phyloP scores from a whole-genome alignment of 2,888 invertebrate species.

The Netelia inedita region DNA sequence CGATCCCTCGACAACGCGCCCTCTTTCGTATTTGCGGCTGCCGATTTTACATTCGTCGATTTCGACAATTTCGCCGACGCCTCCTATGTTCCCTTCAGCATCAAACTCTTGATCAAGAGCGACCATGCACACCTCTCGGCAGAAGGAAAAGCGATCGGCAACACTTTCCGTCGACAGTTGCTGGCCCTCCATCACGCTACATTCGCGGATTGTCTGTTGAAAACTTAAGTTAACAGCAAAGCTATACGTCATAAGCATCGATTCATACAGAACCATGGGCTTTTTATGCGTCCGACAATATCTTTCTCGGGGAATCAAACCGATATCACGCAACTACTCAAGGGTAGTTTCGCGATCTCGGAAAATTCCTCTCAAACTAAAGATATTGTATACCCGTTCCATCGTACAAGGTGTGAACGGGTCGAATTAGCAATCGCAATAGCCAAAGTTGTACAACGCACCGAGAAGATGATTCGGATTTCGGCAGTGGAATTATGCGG shows the following conservation, averaged over 20 bases:
- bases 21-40: constrained; percentile 48
- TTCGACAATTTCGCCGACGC: constrained; percentile 41
- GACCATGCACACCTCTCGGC: constrained; percentile 52
- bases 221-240: constrained; percentile 42
- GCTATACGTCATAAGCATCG: constrained; percentile 44
- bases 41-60: constrained; percentile 54
- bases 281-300: constrained; percentile 48
- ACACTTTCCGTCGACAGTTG: constrained; percentile 43
- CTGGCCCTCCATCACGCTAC: constrained; percentile 40
- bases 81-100: constrained; percentile 40
- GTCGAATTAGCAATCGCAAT: no score
- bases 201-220: constrained; percentile 43
- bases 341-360: constrained; percentile 37
- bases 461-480: no score
- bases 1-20: constrained; percentile 43
- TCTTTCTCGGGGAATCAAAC: constrained; percentile 43
- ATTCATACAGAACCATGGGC: constrained; percentile 39
- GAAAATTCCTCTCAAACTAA: constrained; percentile 37
- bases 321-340: constrained; percentile 53
- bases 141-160: constrained; percentile 57
- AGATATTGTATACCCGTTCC: constrained; percentile 29
- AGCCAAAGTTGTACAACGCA: no score
- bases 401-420: no score
- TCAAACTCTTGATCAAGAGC: constrained; percentile 36
- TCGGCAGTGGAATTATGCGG: no score